Evolutionary conservation across 2,888 invertebrate species (phyloP).

Genomic region (Dilophus febrilis): DNA sequence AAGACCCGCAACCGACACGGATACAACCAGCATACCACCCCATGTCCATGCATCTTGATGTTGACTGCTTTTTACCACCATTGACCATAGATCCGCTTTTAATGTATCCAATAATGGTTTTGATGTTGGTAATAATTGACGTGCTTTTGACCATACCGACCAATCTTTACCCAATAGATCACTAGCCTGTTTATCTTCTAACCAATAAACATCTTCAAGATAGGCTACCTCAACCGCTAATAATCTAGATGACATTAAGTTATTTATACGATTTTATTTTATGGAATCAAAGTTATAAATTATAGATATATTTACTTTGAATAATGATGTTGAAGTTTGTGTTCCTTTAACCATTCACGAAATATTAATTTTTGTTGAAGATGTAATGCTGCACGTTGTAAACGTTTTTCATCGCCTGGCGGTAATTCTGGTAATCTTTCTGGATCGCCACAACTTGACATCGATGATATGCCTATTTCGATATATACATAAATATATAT

Average conservation of each 20-base stretch:
- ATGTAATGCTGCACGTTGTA: slow-evolving; percentile 63
- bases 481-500: no score
- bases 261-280: background rate
- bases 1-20: slow-evolving; percentile 73
- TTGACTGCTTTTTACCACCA: slow-evolving; percentile 68
- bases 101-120: slow-evolving; percentile 60
- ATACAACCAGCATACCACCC: slow-evolving; percentile 85
- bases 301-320: slow-evolving; percentile 34
- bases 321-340: slow-evolving; percentile 54
- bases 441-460: slow-evolving; percentile 66
- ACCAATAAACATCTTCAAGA: slow-evolving; percentile 81
- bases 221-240: slow-evolving; percentile 66
- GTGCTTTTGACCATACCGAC: slow-evolving; percentile 58
- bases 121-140: slow-evolving; percentile 66
- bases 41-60: slow-evolving; percentile 84
- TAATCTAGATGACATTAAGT: slow-evolving; percentile 37
- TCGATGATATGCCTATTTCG: slow-evolving; percentile 61
- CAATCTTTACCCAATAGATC: slow-evolving; percentile 66
- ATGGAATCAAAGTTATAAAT: background rate
- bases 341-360: slow-evolving; percentile 67
- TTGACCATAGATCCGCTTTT: slow-evolving; percentile 71
- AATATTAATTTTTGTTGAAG: slow-evolving; percentile 71
- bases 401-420: slow-evolving; percentile 63
- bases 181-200: slow-evolving; percentile 64
- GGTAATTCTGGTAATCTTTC: slow-evolving; percentile 61